A percentile compares a stretch with the other conserved stretches of the same genome.
These are phyloP conservation scores for Coregonus clupeaformis DNA, from an alignment of 2,113 vertebrate genomes.

Conservation along the genomic window DNA sequence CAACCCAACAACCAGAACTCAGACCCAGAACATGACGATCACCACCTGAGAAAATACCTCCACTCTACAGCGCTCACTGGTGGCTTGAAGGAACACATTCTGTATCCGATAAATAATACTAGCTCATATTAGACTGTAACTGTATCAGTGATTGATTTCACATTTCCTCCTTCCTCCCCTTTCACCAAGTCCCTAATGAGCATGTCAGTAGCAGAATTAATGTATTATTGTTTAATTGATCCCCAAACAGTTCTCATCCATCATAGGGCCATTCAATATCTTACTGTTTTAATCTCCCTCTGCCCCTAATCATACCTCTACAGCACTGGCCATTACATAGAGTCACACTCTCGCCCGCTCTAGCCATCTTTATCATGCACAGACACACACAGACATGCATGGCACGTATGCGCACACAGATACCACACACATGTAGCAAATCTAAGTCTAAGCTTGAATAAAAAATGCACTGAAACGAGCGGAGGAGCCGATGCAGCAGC, in stretches of 20 bases:
- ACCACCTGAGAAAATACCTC: too few species aligned
- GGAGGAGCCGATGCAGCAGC: slow-evolving; percentile 33
- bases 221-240: slow-evolving; percentile 76
- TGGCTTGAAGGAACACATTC: too few species aligned
- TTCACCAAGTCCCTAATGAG: slow-evolving; percentile 72
- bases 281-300: slow-evolving; percentile 38
- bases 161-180: not conserved
- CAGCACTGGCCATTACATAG: slow-evolving; percentile 59
- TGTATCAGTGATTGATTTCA: not conserved
- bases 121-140: not conserved
- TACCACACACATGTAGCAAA: not conserved
- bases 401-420: slow-evolving; percentile 5
- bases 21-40: too few species aligned
- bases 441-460: not conserved
- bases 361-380: slow-evolving; percentile 35
- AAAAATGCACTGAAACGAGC: slow-evolving; percentile 55
- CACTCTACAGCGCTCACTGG: too few species aligned
- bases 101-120: too few species aligned
- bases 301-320: slow-evolving; percentile 59
- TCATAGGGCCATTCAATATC: slow-evolving; percentile 59
- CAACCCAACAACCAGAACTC: too few species aligned
- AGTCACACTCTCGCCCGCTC: not conserved
- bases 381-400: slow-evolving; percentile 17
- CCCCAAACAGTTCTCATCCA: too few species aligned
- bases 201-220: slow-evolving; percentile 73